Conservation (phyloP, 2,797 vertebrate species). For the Mus spretus region DNA sequence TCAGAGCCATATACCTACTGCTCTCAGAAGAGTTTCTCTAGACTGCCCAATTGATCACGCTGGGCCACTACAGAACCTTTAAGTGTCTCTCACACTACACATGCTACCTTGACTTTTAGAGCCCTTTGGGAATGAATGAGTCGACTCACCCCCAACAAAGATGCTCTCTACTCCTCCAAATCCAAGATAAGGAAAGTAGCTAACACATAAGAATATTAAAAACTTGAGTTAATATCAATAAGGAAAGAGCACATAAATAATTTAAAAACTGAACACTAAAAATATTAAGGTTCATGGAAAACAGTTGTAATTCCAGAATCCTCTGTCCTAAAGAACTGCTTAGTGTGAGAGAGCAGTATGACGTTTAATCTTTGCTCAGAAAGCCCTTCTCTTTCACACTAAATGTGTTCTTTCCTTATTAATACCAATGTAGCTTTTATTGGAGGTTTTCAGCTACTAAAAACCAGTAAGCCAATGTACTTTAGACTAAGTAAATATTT, state of each 20-base stretch:
- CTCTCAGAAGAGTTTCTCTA: slow-evolving; percentile 12
- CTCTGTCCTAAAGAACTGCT: background rate
- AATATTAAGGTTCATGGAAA: background rate
- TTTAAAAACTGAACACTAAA: background rate
- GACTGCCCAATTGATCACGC: background rate
- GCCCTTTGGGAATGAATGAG: background rate
- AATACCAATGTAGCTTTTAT: background rate
- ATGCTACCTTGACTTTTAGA: background rate
- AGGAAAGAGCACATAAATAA: background rate
- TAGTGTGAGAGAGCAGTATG: background rate
- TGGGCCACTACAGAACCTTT: background rate
- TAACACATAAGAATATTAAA: background rate
- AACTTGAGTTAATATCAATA: background rate
- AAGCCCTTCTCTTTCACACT: background rate
- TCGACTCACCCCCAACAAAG: background rate
- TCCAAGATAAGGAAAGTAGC: background rate
- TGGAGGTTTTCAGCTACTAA: background rate
- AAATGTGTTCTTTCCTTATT: background rate
- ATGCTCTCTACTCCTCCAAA: background rate
- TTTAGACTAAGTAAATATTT: background rate
- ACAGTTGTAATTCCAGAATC: background rate
- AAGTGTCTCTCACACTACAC: background rate
- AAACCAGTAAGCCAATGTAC: background rate
- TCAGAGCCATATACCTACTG: background rate
- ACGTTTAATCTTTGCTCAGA: background rate